Conservation (phyloP, 1,140 invertebrate genomes). For the Pogonognathellus flavescens region DNA sequence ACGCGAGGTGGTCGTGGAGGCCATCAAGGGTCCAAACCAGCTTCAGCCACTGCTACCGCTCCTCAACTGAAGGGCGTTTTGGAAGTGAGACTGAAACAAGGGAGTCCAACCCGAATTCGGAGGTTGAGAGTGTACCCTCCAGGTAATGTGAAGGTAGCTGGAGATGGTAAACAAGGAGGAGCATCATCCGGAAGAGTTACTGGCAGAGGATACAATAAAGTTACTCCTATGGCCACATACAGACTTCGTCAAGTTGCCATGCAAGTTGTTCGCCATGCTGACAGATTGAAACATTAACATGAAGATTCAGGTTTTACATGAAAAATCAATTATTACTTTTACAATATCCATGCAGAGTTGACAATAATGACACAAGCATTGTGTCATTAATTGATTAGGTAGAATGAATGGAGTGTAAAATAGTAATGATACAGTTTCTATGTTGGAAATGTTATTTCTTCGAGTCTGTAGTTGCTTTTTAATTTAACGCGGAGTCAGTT, state of each 20-base stretch:
- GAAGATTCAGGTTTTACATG: neutral
- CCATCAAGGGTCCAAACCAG: neutral
- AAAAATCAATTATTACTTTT: neutral
- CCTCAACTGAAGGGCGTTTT: constrained; percentile 63
- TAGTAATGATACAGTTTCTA: too few relatives aligned
- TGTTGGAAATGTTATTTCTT: too few relatives aligned
- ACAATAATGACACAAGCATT: neutral
- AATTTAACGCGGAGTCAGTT: too few relatives aligned
- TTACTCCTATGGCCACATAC: constrained; percentile 62
- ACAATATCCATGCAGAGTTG: neutral
- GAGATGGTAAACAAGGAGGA: constrained; percentile 39
- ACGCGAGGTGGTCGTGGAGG: neutral
- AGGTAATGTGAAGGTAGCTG: constrained; percentile 57
- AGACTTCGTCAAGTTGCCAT: constrained; percentile 63
- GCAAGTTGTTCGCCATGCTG: constrained; percentile 63
- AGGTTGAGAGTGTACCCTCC: constrained; percentile 64
- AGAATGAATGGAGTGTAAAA: too few relatives aligned
- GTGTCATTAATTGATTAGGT: too few relatives aligned
- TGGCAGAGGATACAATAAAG: constrained; percentile 60
- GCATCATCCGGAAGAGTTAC: neutral
- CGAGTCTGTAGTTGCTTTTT: too few relatives aligned
- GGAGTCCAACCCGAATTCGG: constrained; percentile 60
- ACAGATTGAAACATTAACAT: constrained; percentile 38
- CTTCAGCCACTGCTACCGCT: constrained; percentile 61
- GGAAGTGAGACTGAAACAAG: constrained; percentile 62